Conservation (phyloP, 2,888 invertebrate species). For the Luperina nickerlii region DNA sequence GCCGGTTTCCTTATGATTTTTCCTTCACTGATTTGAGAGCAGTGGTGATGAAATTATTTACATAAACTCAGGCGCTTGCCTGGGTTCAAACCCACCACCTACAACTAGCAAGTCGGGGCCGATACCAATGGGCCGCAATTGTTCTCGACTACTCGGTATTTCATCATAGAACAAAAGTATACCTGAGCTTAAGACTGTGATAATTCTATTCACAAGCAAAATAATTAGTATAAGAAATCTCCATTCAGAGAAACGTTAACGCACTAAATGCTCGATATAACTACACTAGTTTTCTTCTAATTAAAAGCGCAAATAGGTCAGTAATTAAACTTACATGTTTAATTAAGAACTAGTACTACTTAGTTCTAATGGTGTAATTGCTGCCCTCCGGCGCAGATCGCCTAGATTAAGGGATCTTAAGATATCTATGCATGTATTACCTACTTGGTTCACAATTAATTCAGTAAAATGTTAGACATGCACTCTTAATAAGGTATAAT, state of each 20-base stretch:
- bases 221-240: constrained; percentile 32
- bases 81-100: too few species aligned
- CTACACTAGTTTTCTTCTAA: constrained; percentile 48
- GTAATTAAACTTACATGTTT: constrained; percentile 48
- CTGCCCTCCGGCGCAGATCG: constrained; percentile 44
- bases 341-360: constrained; percentile 53
- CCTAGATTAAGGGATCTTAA: constrained; percentile 45
- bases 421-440: constrained; percentile 34
- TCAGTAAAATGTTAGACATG: constrained; percentile 14
- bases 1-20: too few species aligned
- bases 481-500: constrained; percentile 41
- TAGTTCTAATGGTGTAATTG: constrained; percentile 55
- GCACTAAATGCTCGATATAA: constrained; percentile 10
- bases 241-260: constrained; percentile 37
- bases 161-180: neutral
- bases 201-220: neutral
- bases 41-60: too few species aligned
- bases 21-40: too few species aligned
- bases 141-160: too few species aligned
- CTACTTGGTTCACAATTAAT: neutral
- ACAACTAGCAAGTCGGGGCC: too few species aligned
- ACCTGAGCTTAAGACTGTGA: neutral
- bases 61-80: too few species aligned
- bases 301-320: constrained; percentile 53
- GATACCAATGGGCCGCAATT: too few species aligned